phyloP scores from a whole-genome alignment of 2,888 invertebrate species.

The Dendrolimus pini region DNA sequence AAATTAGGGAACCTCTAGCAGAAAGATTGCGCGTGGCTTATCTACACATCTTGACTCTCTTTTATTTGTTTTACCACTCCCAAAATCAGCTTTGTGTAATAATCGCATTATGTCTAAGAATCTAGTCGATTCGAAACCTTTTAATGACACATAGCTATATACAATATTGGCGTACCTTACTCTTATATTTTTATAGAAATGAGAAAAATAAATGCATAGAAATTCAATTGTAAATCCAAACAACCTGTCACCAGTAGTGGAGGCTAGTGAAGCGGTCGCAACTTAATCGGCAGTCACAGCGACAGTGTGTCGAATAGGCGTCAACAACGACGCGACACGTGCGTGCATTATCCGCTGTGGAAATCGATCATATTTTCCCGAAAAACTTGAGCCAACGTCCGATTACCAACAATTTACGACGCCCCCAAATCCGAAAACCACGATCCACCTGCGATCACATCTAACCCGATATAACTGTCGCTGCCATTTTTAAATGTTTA shows the following conservation, averaged over 20 bases:
- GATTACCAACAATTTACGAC: constrained; percentile 57
- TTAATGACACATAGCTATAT: neutral
- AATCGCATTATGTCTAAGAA: too few species aligned
- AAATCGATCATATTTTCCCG: constrained; percentile 68
- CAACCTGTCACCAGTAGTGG: constrained; percentile 28
- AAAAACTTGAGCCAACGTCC: constrained; percentile 56
- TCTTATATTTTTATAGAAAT: neutral
- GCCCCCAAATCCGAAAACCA: constrained; percentile 57
- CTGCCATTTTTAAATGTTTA: constrained; percentile 56
- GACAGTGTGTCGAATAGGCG: constrained; percentile 46
- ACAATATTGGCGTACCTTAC: neutral
- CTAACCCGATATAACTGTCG: constrained; percentile 56
- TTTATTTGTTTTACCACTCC: too few species aligned
- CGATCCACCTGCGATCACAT: constrained; percentile 59
- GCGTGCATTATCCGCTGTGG: constrained; percentile 71
- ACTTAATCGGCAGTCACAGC: constrained; percentile 32
- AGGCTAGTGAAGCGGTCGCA: constrained; percentile 14
- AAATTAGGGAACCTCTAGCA: too few species aligned
- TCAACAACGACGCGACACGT: constrained; percentile 46
- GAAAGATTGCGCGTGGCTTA: too few species aligned
- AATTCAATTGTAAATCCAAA: constrained; percentile 21
- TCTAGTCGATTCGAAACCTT: too few species aligned
- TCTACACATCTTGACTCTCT: too few species aligned
- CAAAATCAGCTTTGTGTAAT: too few species aligned
- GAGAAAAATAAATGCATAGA: constrained; percentile 3